A percentile compares a stretch with the other conserved stretches of the same genome.
Conservation (phyloP, 2,797 vertebrate genomes). For the Melanotaenia parkinsoni region DNA sequence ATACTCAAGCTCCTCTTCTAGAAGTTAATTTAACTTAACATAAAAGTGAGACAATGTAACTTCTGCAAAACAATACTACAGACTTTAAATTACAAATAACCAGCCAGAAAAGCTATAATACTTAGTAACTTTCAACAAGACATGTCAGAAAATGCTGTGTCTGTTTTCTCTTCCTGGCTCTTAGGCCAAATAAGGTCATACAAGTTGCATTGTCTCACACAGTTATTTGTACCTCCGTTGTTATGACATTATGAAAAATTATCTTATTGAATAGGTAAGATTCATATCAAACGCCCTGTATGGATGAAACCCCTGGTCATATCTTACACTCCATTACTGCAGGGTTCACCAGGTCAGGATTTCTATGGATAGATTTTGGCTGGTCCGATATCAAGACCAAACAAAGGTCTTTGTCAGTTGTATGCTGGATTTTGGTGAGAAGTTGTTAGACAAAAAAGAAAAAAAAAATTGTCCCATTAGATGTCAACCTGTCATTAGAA, state of each 20-base stretch:
- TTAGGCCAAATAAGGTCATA: neutral
- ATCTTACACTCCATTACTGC: conserved; percentile 55
- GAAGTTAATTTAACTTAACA: conserved; percentile 1
- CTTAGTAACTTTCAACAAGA: neutral
- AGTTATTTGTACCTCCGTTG: neutral
- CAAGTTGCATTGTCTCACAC: conserved; percentile 39
- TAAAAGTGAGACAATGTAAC: conserved; percentile 38
- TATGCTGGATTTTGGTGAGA: conserved; percentile 64
- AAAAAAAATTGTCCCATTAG: conserved; percentile 58
- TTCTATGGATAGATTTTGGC: conserved; percentile 69
- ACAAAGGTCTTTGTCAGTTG: conserved; percentile 68
- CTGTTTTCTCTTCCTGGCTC: neutral
- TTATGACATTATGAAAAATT: neutral
- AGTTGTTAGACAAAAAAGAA: conserved; percentile 57
- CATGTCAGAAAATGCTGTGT: neutral
- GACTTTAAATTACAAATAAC: neutral
- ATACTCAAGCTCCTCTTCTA: neutral
- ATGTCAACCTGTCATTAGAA: conserved; percentile 77
- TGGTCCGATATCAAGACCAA: conserved; percentile 69
- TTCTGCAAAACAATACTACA: conserved; percentile 6
- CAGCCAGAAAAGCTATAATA: neutral
- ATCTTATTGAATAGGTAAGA: conserved; percentile 5
- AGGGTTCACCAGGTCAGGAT: conserved; percentile 60
- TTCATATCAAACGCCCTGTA: conserved; percentile 58
- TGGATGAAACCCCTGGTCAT: conserved; percentile 66